phyloP scores from a whole-genome alignment of 2,888 invertebrate genomes.

The Tortrix viridana region DNA sequence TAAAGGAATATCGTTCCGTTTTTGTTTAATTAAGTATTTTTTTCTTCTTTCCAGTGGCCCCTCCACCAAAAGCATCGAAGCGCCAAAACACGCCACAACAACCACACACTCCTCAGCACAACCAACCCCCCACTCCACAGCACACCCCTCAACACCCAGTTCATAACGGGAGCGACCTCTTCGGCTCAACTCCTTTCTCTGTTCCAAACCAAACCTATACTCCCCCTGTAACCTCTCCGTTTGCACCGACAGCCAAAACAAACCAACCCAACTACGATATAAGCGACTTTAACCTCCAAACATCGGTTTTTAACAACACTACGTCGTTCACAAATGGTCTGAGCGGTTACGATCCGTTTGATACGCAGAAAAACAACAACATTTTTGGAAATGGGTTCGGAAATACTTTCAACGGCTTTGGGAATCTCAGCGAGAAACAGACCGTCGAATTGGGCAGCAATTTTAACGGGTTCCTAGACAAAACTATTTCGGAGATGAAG shows the following conservation, averaged over 20 bases:
- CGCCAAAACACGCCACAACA: conserved; percentile 62
- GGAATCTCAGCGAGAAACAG: conserved; percentile 77
- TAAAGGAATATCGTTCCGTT: neutral
- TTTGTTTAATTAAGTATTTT: neutral
- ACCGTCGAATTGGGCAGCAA: conserved; percentile 80
- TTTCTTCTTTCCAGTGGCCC: conserved; percentile 88
- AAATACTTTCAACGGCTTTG: conserved; percentile 75
- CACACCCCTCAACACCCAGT: conserved; percentile 53
- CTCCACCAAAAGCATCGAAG: conserved; percentile 92
- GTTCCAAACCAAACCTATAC: conserved; percentile 57
- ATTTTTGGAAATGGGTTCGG: conserved; percentile 73
- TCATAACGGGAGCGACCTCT: conserved; percentile 88
- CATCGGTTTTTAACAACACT: conserved; percentile 71
- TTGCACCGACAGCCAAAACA: conserved; percentile 48
- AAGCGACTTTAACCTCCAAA: conserved; percentile 74
- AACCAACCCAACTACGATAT: conserved; percentile 77
- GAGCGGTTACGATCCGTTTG: conserved; percentile 90
- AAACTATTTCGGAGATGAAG: conserved; percentile 94
- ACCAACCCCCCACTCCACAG: conserved; percentile 45
- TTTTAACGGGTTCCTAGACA: conserved; percentile 92
- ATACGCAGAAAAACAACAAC: conserved; percentile 87
- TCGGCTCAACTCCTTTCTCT: conserved; percentile 91
- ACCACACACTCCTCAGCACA: conserved; percentile 46
- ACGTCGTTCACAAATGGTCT: conserved; percentile 74
- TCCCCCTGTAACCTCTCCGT: conserved; percentile 48